Conservation (phyloP, 2,888 invertebrate genomes). For the Pseudolycoriella hygida region DNA sequence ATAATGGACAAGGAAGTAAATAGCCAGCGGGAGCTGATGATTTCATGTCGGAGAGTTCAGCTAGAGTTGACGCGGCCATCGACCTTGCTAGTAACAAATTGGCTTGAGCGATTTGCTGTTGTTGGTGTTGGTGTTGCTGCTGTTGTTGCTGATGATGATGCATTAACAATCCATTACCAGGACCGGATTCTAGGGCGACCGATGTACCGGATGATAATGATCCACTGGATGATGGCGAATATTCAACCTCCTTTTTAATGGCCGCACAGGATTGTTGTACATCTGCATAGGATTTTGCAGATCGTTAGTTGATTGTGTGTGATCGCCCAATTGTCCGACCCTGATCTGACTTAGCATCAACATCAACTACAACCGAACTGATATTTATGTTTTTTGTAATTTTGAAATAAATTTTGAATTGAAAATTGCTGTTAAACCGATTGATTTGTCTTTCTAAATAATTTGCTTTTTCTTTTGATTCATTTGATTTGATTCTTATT, state of each 20-base stretch:
- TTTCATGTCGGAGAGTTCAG: slow-evolving; percentile 24
- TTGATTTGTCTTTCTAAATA: slow-evolving; percentile 1
- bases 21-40: slow-evolving; percentile 28
- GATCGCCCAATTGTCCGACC: slow-evolving; percentile 13
- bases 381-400: slow-evolving; percentile 9
- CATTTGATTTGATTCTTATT: background rate
- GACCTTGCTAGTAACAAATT: slow-evolving; percentile 2
- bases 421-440: slow-evolving; percentile 1
- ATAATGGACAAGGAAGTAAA: slow-evolving; percentile 50
- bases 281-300: slow-evolving; percentile 1
- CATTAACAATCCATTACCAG: background rate
- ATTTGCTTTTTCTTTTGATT: too few species aligned
- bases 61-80: slow-evolving; percentile 8
- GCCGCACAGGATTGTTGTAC: background rate
- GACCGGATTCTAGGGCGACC: slow-evolving; percentile 5
- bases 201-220: slow-evolving; percentile 1
- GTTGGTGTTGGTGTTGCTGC: slow-evolving; percentile 20
- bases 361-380: slow-evolving; percentile 18
- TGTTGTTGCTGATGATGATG: slow-evolving; percentile 14
- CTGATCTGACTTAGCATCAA: slow-evolving; percentile 16
- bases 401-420: slow-evolving; percentile 4
- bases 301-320: slow-evolving; percentile 3
- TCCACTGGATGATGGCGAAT: slow-evolving; percentile 4
- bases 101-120: slow-evolving; percentile 11
- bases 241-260: slow-evolving; percentile 14